Evolutionary conservation across 2,113 vertebrate genomes (phyloP).

Genomic region (Zonotrichia leucophrys): DNA sequence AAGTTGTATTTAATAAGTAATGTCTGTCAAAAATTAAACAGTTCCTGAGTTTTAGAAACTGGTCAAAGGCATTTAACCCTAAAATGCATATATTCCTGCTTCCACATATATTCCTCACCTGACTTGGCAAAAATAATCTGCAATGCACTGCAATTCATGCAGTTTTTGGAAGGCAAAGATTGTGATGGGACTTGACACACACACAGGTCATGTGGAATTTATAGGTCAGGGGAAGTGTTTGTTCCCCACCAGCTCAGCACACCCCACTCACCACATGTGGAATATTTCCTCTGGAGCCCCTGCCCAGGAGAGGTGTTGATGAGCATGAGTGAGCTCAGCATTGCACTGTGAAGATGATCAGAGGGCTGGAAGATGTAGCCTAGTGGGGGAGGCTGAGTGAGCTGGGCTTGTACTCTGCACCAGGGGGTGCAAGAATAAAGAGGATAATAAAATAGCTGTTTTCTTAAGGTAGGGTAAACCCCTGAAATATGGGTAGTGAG

Average conservation of each 20-base stretch:
- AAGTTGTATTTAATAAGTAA: not conserved
- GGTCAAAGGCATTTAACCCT: not conserved
- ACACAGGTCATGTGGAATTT: not conserved
- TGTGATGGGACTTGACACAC: not conserved
- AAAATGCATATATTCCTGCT: not conserved
- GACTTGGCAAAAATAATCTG: not conserved
- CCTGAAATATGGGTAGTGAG: not conserved
- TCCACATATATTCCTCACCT: not conserved
- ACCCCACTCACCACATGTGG: not conserved
- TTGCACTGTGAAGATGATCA: accelerated
- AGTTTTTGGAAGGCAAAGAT: not conserved
- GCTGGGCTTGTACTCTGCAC: not conserved
- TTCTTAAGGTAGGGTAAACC: not conserved
- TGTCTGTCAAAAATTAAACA: not conserved
- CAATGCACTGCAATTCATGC: not conserved
- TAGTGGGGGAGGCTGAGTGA: not conserved
- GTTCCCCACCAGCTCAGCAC: not conserved
- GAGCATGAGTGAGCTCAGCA: not conserved
- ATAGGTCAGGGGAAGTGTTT: not conserved
- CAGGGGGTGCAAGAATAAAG: not conserved
- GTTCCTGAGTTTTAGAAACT: not conserved
- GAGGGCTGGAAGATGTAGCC: not conserved
- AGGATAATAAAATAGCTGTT: not conserved
- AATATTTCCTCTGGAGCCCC: not conserved
- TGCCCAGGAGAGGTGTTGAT: not conserved